Evolutionary conservation across 2,888 invertebrate species (phyloP).

Genomic region (Aphodius sticticus): DNA sequence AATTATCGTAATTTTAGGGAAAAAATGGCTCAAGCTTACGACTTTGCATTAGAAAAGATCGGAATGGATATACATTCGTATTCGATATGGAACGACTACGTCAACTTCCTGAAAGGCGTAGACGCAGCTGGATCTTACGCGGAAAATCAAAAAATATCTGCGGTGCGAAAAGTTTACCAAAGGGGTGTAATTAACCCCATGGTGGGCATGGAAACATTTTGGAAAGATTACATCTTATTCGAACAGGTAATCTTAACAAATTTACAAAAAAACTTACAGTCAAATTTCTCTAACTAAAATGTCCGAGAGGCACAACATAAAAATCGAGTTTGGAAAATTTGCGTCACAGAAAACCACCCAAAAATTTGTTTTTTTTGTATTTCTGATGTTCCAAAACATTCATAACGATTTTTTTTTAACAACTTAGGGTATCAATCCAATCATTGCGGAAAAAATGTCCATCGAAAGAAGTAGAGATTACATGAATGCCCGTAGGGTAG

Average conservation of each 20-base stretch:
- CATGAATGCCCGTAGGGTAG: slow-evolving; percentile 95
- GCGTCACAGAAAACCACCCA: no score
- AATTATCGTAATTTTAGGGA: slow-evolving; percentile 70
- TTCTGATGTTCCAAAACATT: no score
- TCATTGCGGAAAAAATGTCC: slow-evolving; percentile 97
- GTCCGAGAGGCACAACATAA: not conserved
- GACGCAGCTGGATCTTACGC: slow-evolving; percentile 99
- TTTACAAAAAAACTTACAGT: not conserved
- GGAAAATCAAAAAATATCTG: slow-evolving; percentile 99
- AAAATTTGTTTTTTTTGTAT: no score
- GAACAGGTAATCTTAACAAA: slow-evolving; percentile 70
- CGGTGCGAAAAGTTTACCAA: slow-evolving; percentile 97
- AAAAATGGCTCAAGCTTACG: slow-evolving; percentile 99
- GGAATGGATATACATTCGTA: slow-evolving; percentile 98
- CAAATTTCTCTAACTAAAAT: not conserved
- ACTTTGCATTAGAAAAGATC: slow-evolving; percentile 98
- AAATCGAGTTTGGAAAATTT: no score
- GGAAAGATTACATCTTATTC: slow-evolving; percentile 98
- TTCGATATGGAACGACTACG: slow-evolving; percentile 98
- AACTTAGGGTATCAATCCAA: slow-evolving; percentile 67
- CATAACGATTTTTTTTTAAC: slow-evolving; percentile 27
- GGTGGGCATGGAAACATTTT: slow-evolving; percentile 94
- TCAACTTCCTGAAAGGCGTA: slow-evolving; percentile 93
- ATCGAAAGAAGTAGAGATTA: slow-evolving; percentile 96
- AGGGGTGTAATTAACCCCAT: slow-evolving; percentile 96